Conservation (phyloP, 2,797 vertebrate genomes). For the Luscinia luscinia region DNA sequence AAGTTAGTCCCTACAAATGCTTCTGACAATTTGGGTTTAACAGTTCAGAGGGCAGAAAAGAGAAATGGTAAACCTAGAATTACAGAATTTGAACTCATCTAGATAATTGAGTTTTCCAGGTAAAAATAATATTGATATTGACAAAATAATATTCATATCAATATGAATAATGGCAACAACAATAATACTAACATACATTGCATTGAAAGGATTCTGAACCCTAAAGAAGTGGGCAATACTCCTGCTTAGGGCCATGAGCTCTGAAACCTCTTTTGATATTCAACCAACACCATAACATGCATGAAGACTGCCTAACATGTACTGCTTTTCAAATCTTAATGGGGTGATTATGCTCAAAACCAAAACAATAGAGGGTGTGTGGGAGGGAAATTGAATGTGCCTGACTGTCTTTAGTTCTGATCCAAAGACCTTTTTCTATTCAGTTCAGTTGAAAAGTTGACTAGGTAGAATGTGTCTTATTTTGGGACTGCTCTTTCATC, state of each 20-base stretch:
- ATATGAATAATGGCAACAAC: not conserved
- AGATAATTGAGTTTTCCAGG: not conserved
- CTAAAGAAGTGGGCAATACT: not conserved
- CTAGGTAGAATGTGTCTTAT: not conserved
- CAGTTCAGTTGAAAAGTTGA: not conserved
- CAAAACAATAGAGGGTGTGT: rapidly evolving
- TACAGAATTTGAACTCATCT: not conserved
- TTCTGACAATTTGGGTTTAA: not conserved
- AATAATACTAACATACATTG: not conserved
- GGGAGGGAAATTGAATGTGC: rapidly evolving
- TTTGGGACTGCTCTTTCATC: not conserved
- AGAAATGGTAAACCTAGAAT: not conserved
- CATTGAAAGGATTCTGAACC: not conserved
- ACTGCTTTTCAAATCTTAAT: not conserved
- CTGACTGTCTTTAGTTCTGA: not conserved
- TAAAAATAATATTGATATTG: not conserved
- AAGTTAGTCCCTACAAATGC: not conserved
- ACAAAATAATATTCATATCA: not conserved
- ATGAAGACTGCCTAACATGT: not conserved
- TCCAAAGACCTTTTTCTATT: not conserved
- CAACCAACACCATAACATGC: not conserved
- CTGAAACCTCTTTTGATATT: not conserved
- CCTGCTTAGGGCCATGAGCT: not conserved
- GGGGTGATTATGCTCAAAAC: not conserved
- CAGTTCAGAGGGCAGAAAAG: not conserved